Percentiles rank a stretch among this genome's conserved stretches.
Evolutionary conservation across 2,888 invertebrate species (phyloP).

Genomic region (Byasa hedistus): DNA sequence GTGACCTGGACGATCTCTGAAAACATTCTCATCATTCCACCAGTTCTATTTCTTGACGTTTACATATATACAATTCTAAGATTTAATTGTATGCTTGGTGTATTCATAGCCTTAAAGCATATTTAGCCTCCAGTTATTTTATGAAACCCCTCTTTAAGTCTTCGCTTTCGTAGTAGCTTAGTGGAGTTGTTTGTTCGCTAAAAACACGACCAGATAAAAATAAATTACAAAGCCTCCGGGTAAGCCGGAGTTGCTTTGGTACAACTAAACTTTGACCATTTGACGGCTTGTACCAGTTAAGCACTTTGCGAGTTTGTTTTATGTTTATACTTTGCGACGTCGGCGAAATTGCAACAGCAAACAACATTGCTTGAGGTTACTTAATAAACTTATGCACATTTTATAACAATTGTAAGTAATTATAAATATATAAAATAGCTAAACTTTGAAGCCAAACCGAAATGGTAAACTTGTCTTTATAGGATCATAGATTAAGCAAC

Average conservation of each 20-base stretch:
- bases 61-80: neutral
- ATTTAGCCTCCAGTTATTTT: neutral
- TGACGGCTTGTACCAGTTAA: slow-evolving; percentile 6
- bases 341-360: neutral
- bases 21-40: neutral
- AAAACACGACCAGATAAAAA: slow-evolving; percentile 15
- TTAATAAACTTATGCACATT: neutral
- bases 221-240: slow-evolving; percentile 8
- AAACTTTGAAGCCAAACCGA: too few relatives aligned
- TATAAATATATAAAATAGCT: neutral
- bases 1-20: too few relatives aligned
- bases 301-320: slow-evolving; percentile 14
- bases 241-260: slow-evolving; percentile 14
- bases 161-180: slow-evolving; percentile 1
- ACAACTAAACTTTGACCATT: slow-evolving; percentile 12
- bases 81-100: neutral
- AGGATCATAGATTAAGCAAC: too few relatives aligned
- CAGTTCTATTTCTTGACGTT: neutral
- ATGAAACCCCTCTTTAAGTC: neutral
- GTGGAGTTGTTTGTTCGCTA: slow-evolving; percentile 7
- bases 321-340: neutral
- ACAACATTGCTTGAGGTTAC: neutral
- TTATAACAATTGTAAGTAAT: neutral
- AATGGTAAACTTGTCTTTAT: too few relatives aligned
- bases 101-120: neutral